Percentiles rank a stretch among this genome's conserved stretches.
Conservation (phyloP, 1,140 invertebrate species). For the Dryas iulia region DNA sequence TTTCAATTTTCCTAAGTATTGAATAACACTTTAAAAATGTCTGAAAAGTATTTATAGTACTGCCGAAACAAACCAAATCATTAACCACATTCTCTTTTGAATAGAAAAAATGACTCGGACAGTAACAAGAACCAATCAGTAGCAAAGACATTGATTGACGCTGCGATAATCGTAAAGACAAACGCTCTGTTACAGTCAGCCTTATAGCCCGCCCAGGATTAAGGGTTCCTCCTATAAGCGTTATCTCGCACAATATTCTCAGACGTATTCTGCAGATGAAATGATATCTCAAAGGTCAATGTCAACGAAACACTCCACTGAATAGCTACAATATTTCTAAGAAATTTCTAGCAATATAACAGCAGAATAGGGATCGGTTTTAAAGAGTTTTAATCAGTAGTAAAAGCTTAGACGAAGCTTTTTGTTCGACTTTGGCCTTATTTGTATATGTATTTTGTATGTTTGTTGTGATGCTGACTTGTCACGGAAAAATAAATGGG, state of each 20-base stretch:
- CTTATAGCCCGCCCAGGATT: constrained; percentile 6
- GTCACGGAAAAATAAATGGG: background rate
- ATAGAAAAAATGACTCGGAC: background rate
- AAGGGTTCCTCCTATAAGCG: constrained; percentile 15
- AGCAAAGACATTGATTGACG: constrained; percentile 4
- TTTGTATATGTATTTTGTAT: background rate
- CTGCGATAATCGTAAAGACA: constrained; percentile 10
- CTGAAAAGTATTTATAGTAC: no score
- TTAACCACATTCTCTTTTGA: background rate
- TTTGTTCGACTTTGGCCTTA: background rate
- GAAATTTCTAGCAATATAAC: constrained; percentile 2
- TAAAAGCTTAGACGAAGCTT: background rate
- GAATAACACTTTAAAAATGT: no score
- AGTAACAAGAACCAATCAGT: background rate
- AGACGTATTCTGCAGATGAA: constrained; percentile 22
- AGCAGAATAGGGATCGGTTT: background rate
- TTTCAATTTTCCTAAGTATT: no score
- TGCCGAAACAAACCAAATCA: no score
- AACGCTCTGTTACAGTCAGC: background rate
- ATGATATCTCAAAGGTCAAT: constrained; percentile 29
- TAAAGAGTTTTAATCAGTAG: constrained; percentile 3
- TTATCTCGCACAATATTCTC: constrained; percentile 22
- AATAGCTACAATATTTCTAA: constrained; percentile 3
- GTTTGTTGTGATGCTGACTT: background rate
- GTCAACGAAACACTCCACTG: constrained; percentile 9